A percentile compares a stretch with the other conserved stretches of the same genome.
Evolutionary conservation across 2,888 invertebrate genomes (phyloP).

Genomic region (Zygothrica quintamaculata): DNA sequence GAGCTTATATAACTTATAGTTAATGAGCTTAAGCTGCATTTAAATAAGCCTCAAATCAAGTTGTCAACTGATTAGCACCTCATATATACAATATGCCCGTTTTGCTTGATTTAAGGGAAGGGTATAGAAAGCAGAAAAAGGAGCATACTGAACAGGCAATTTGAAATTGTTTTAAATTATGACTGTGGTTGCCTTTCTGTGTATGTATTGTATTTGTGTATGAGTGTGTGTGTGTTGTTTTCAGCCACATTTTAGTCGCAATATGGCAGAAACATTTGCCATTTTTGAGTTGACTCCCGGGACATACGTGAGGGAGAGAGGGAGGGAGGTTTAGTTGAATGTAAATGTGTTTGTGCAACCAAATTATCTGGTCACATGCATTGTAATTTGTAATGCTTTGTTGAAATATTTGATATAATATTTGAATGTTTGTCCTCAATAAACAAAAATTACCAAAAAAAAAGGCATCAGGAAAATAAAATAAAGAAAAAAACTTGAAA

Average conservation of each 20-base stretch:
- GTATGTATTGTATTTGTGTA: too few species aligned
- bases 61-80: too few species aligned
- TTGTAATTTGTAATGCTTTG: constrained; percentile 45
- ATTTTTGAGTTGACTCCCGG: neutral
- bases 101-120: neutral
- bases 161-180: constrained; percentile 75
- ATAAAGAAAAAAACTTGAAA: constrained; percentile 7
- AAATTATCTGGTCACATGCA: constrained; percentile 53
- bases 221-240: too few species aligned
- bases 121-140: constrained; percentile 9
- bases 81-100: too few species aligned
- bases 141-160: constrained; percentile 37
- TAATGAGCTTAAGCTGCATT: too few species aligned
- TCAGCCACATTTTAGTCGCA: constrained; percentile 62
- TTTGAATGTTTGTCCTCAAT: constrained; percentile 16
- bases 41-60: too few species aligned
- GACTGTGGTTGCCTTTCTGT: constrained; percentile 32
- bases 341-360: constrained; percentile 3
- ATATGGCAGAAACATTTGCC: constrained; percentile 54
- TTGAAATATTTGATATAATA: constrained; percentile 17
- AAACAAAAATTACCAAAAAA: too few species aligned
- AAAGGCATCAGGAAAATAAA: too few species aligned
- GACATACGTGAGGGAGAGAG: too few species aligned
- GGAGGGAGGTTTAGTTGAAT: accelerated
- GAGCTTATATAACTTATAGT: too few species aligned